phyloP scores from a whole-genome alignment of 2,113 vertebrate species.

The Melanerpes aurifrons region DNA sequence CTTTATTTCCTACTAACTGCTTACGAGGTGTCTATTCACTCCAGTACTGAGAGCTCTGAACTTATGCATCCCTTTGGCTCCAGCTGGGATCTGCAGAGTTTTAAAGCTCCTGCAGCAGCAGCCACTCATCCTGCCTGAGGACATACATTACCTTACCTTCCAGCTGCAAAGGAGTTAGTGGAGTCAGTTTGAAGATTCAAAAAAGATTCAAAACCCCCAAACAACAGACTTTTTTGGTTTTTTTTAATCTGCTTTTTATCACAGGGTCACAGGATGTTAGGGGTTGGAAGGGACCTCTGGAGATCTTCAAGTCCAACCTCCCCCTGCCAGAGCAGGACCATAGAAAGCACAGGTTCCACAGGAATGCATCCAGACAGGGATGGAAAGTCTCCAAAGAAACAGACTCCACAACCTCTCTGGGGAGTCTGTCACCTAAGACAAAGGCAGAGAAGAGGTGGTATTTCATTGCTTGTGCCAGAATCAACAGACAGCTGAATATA shows the following conservation, averaged over 20 bases:
- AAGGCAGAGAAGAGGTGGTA: neutral
- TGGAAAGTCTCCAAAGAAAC: no score
- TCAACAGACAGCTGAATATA: no score
- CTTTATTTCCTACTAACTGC: neutral
- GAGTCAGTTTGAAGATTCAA: neutral
- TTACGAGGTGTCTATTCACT: neutral
- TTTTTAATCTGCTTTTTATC: neutral
- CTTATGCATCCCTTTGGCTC: neutral
- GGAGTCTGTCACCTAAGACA: neutral
- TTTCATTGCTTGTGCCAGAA: neutral
- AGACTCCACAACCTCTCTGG: no score
- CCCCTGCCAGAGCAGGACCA: no score
- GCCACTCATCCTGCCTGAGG: neutral
- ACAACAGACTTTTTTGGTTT: neutral
- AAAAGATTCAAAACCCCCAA: neutral
- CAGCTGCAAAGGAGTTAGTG: neutral
- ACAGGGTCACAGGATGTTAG: no score
- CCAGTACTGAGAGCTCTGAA: neutral
- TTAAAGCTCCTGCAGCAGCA: neutral
- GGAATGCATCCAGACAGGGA: no score
- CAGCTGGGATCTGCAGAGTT: neutral
- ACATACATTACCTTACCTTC: neutral
- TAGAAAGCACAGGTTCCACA: no score
- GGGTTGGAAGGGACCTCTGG: no score
- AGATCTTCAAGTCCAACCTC: no score